Percentiles rank a stretch among this genome's conserved stretches.
phyloP scores from a whole-genome alignment of 2,797 vertebrate genomes.

The Epinephelus coioides region DNA sequence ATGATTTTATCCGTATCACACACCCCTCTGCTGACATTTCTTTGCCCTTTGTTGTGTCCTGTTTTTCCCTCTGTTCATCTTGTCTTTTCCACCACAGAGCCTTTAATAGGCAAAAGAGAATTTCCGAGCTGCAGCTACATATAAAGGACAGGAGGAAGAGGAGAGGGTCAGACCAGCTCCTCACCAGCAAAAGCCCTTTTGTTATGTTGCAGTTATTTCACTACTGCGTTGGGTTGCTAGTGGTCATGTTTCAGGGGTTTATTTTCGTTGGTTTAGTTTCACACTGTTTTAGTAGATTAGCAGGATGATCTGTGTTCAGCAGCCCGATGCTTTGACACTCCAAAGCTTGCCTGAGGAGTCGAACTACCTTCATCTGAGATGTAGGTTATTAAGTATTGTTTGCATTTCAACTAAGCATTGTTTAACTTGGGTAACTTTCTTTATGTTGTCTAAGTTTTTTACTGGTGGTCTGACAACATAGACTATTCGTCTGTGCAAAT shows the following conservation, averaged over 20 bases:
- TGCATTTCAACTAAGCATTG: not conserved
- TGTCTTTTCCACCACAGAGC: not conserved
- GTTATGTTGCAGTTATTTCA: not conserved
- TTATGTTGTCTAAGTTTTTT: not conserved
- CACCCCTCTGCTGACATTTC: not conserved
- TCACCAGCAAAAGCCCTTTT: slow-evolving; percentile 27
- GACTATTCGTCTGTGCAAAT: not conserved
- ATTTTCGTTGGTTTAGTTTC: not conserved
- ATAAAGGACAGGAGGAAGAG: not conserved
- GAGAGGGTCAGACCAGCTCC: not conserved
- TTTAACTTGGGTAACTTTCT: not conserved
- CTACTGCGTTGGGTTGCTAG: too few relatives aligned
- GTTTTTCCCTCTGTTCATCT: slow-evolving; percentile 1
- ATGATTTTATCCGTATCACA: not conserved
- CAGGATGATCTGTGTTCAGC: not conserved
- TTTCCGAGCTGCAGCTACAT: not conserved
- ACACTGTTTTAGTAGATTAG: not conserved
- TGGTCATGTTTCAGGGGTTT: too few relatives aligned
- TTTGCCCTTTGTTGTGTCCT: not conserved
- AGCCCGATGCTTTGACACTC: not conserved
- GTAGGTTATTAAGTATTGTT: not conserved
- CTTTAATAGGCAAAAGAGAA: not conserved
- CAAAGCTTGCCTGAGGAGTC: not conserved
- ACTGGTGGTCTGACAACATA: not conserved
- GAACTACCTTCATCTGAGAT: not conserved